These are phyloP conservation scores for Pelodytes ibericus DNA, from an alignment of 2,797 vertebrate species.

Conservation along the genomic window DNA sequence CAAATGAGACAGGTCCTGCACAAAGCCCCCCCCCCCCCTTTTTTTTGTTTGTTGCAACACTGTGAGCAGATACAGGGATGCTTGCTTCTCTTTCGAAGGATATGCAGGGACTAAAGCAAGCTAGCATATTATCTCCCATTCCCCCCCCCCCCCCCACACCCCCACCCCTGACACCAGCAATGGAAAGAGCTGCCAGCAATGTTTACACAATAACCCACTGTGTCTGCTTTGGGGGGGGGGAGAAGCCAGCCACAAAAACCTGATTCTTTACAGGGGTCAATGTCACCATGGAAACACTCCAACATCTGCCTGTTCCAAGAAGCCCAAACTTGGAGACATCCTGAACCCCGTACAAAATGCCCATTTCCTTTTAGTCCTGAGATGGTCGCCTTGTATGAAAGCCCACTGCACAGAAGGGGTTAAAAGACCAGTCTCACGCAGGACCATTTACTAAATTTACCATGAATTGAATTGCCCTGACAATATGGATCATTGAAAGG, in stretches of 20 bases:
- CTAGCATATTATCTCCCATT: constrained; percentile 25
- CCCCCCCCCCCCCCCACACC: too few relatives aligned
- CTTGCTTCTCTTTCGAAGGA: not conserved
- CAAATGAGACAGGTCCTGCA: not conserved
- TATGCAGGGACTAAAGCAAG: not conserved
- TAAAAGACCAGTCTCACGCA: not conserved
- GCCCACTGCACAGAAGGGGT: constrained; percentile 13
- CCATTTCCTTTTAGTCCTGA: constrained; percentile 2
- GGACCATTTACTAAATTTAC: not conserved
- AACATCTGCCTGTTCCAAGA: constrained; percentile 46
- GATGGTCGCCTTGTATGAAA: not conserved
- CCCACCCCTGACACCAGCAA: constrained; percentile 36
- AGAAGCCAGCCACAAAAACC: constrained; percentile 39
- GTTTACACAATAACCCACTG: constrained; percentile 43
- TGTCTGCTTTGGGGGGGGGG: constrained; percentile 34
- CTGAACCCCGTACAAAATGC: constrained; percentile 13
- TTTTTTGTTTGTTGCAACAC: constrained; percentile 10
- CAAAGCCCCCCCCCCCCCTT: not conserved
- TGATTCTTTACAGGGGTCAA: constrained; percentile 20
- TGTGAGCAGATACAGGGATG: not conserved
- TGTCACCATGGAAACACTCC: constrained; percentile 34
- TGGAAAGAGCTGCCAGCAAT: constrained; percentile 16
- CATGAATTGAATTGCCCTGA: not conserved
- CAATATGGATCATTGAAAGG: not conserved
- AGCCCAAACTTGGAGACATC: constrained; percentile 35